Evolutionary conservation across 2,888 invertebrate species (phyloP).

Genomic region (Coronaproctus castanopsis): DNA sequence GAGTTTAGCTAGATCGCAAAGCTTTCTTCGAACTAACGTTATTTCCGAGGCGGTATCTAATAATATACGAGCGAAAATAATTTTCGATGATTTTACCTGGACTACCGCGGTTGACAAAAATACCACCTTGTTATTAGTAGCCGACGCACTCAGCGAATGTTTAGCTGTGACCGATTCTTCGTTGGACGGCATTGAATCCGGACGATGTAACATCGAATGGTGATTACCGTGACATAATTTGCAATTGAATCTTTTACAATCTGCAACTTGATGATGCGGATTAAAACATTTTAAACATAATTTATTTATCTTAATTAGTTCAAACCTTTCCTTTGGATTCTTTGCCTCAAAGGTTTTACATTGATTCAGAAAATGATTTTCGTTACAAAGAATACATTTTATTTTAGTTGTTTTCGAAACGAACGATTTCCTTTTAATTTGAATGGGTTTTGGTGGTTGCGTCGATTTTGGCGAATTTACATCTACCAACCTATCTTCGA

Average conservation of each 20-base stretch:
- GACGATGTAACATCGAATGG: slow-evolving; percentile 2
- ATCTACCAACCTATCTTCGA: neutral
- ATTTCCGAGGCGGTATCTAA: slow-evolving; percentile 4
- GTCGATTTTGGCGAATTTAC: neutral
- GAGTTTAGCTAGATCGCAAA: no score
- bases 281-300: slow-evolving; percentile 1
- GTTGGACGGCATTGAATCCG: neutral
- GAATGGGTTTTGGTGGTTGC: no score
- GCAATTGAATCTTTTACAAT: slow-evolving; percentile 3
- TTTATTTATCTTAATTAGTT: neutral
- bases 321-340: neutral
- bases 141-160: neutral
- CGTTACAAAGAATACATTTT: neutral
- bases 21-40: slow-evolving; percentile 3
- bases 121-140: neutral
- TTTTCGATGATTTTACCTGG: neutral
- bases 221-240: neutral
- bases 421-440: no score
- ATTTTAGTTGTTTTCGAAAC: no score
- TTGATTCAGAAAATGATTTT: slow-evolving; percentile 1
- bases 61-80: slow-evolving; percentile 3
- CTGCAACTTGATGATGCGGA: neutral
- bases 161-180: neutral
- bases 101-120: slow-evolving; percentile 4
- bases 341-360: neutral